Evolutionary conservation across 2,797 vertebrate genomes (phyloP).

Genomic region (Chromis chromis): DNA sequence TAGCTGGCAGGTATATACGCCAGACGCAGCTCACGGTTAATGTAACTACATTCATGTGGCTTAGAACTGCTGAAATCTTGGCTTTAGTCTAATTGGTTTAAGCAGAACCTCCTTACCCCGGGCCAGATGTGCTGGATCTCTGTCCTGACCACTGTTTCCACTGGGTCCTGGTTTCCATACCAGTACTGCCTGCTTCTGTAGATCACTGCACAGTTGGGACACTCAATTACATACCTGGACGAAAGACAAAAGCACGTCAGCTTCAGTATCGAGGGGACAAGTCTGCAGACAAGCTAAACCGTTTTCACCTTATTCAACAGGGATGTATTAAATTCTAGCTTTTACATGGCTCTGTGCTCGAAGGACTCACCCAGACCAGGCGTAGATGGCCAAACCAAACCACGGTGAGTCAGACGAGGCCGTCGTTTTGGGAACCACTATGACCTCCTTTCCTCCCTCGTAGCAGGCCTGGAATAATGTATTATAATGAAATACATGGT

Average conservation of each 20-base stretch:
- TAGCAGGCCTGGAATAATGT: conserved; percentile 90
- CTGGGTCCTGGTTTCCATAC: conserved; percentile 99
- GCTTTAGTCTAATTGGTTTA: conserved; percentile 21
- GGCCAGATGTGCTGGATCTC: conserved; percentile 99
- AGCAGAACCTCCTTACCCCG: conserved; percentile 86
- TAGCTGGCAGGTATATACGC: no score
- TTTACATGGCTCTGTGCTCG: conserved; percentile 3
- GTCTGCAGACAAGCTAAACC: no score
- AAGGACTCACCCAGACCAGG: conserved; percentile 97
- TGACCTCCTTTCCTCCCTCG: conserved; percentile 95
- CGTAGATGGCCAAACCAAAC: conserved; percentile 97
- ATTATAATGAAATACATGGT: no score
- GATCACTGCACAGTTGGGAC: conserved; percentile 96
- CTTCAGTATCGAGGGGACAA: neutral
- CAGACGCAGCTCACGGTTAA: no score
- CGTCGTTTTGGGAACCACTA: conserved; percentile 98
- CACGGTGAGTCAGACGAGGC: conserved; percentile 98
- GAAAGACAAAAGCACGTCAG: conserved; percentile 19
- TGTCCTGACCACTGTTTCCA: conserved; percentile 97
- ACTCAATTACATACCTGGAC: conserved; percentile 96
- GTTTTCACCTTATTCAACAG: neutral
- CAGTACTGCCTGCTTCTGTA: conserved; percentile 98
- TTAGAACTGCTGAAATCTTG: conserved; percentile 19
- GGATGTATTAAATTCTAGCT: neutral
- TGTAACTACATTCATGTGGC: neutral